phyloP scores from a whole-genome alignment of 2,888 invertebrate genomes.

The Litoditis marina region DNA sequence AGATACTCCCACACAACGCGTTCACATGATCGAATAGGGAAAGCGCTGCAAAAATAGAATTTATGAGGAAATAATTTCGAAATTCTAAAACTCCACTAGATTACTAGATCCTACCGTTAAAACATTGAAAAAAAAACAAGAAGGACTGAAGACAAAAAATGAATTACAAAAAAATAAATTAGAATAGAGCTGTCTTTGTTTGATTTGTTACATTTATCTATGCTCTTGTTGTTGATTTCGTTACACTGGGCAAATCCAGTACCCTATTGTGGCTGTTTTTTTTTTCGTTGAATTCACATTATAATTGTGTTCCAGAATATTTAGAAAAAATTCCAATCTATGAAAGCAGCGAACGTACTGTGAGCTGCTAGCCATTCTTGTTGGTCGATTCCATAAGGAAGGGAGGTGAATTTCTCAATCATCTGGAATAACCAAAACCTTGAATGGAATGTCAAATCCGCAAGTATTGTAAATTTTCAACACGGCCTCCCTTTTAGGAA shows the following conservation, averaged over 20 bases:
- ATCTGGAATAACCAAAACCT: conserved; percentile 30
- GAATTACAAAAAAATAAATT: too few species aligned
- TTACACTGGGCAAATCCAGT: too few species aligned
- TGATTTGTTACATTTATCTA: too few species aligned
- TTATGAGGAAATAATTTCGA: background rate
- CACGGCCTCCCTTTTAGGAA: background rate
- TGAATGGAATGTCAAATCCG: background rate
- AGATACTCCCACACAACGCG: conserved; percentile 94
- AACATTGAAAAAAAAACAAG: too few species aligned
- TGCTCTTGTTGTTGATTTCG: too few species aligned
- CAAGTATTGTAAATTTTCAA: background rate
- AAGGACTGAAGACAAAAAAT: too few species aligned
- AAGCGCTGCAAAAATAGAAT: conserved; percentile 45
- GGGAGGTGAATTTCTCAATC: conserved; percentile 85
- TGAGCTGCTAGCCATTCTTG: conserved; percentile 99
- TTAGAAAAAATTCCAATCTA: too few species aligned
- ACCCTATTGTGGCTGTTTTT: too few species aligned
- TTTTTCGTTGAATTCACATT: too few species aligned
- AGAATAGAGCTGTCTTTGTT: too few species aligned
- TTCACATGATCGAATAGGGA: conserved; percentile 92
- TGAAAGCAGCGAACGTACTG: conserved; percentile 70
- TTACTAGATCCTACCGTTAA: too few species aligned
- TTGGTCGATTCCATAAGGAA: conserved; percentile 91
- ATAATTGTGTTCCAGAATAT: too few species aligned
- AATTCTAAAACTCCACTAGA: background rate